Conservation (phyloP, 2,888 invertebrate genomes). For the Formica aserva region DNA sequence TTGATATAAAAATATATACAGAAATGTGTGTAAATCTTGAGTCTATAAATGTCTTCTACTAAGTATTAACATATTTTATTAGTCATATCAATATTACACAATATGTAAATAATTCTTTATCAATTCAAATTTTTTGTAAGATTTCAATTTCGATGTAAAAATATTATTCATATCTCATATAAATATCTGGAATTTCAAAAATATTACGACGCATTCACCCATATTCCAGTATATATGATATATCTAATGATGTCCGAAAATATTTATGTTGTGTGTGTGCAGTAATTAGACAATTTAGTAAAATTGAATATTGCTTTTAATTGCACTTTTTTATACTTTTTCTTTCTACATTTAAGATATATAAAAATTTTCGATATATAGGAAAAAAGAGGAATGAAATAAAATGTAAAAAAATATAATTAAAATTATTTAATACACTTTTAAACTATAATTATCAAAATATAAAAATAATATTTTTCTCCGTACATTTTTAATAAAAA, state of each 20-base stretch:
- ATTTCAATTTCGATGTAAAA: neutral
- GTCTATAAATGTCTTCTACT: neutral
- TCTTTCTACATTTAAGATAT: neutral
- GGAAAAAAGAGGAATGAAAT: neutral
- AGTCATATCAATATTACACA: neutral
- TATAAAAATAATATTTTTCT: neutral
- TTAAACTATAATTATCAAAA: neutral
- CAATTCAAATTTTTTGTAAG: neutral
- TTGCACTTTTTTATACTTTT: neutral
- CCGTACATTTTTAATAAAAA: slow-evolving; percentile 15
- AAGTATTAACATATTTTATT: neutral
- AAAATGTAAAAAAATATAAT: neutral
- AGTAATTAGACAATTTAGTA: neutral
- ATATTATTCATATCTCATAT: neutral
- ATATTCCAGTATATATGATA: neutral
- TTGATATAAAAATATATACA: no score
- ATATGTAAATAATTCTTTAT: neutral
- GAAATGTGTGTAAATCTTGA: no score
- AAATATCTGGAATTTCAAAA: neutral
- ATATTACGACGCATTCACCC: neutral
- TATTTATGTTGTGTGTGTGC: neutral
- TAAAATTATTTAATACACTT: neutral
- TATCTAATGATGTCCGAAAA: neutral
- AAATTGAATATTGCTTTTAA: neutral
- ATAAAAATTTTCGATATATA: neutral